Evolutionary conservation across 2,888 invertebrate genomes (phyloP), one percentile per base, ranked within the genome.

Genomic region (Notodonta ziczac): DNA sequence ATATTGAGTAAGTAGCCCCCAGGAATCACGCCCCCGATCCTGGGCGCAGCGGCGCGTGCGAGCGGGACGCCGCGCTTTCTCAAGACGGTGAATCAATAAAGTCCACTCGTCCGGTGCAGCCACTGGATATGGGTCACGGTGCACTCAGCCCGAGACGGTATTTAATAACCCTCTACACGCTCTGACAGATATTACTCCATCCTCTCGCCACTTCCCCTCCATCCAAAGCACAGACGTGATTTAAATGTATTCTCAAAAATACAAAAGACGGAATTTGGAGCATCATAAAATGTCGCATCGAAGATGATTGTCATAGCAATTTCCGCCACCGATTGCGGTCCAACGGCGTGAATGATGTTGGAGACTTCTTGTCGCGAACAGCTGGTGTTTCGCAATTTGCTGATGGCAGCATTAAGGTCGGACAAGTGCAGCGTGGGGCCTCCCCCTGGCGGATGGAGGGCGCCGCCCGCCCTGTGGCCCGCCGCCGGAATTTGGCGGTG

Each of bases 51-150:
- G 69, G 65, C 57, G 63, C 58, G 87, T 76, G 88, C 73, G 88
- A 88, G 83, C 76, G 88, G 87, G 91, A 85, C 83, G 77, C 87
- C 80, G 77, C 80, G 84, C 72, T 90, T 89, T 93, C 94, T 94
- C 93, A 94, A 94, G 94, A 94, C 94, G 91, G 84, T 88, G 94
- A 94, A 94, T 94, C 94, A 93, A 94, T 94, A 94, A 91, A 93
- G 93, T 92, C 91, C 93, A 93, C 91, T 93, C 86, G 90, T 90
- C 85, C 82, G 90, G 84, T 92, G 93, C 93, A 92, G 84, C 83
- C 77, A 67, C 76, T 82, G 85, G 88, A 93, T 93, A 82, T 92
- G 89, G 93, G 93, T 92, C 93, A 90, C 88, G 86, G 87, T 92
- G 93, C 92, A 92, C 86, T 89, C 87, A 82, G 82, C 80, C 80